Evolutionary conservation across 2,888 invertebrate genomes (phyloP).

Genomic region (Vanessa cardui): DNA sequence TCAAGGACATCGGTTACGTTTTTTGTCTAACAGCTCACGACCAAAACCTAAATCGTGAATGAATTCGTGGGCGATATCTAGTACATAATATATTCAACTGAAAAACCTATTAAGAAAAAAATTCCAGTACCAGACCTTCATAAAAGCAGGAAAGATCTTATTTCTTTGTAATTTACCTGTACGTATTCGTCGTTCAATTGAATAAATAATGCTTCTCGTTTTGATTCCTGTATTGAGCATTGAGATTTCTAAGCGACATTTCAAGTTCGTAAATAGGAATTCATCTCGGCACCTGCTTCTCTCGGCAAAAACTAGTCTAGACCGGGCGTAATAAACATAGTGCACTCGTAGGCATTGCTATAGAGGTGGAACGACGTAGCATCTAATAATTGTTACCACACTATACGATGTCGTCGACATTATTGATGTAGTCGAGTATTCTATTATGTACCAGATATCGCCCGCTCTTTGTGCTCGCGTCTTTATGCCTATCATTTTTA

Average conservation of each 20-base stretch:
- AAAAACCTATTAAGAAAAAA: no score
- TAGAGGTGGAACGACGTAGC: background rate
- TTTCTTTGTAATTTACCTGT: no score
- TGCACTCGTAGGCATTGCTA: constrained; percentile 47
- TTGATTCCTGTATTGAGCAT: constrained; percentile 21
- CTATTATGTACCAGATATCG: constrained; percentile 2
- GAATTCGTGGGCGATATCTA: no score
- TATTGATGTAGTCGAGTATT: constrained; percentile 3
- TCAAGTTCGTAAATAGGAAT: constrained; percentile 40
- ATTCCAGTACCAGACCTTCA: no score
- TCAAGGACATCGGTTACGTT: no score
- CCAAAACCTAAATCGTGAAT: no score
- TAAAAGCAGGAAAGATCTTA: no score
- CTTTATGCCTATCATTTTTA: background rate
- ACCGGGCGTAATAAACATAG: constrained; percentile 54
- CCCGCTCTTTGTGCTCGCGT: background rate
- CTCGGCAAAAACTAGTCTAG: constrained; percentile 71
- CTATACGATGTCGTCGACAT: constrained; percentile 9
- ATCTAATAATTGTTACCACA: constrained; percentile 9
- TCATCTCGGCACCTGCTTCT: constrained; percentile 56
- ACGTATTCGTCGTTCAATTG: background rate
- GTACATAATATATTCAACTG: no score
- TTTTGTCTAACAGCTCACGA: no score
- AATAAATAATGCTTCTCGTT: constrained; percentile 9
- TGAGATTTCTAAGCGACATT: constrained; percentile 45